phyloP scores from a whole-genome alignment of 2,888 invertebrate genomes.

The Phaonia tiefii region DNA sequence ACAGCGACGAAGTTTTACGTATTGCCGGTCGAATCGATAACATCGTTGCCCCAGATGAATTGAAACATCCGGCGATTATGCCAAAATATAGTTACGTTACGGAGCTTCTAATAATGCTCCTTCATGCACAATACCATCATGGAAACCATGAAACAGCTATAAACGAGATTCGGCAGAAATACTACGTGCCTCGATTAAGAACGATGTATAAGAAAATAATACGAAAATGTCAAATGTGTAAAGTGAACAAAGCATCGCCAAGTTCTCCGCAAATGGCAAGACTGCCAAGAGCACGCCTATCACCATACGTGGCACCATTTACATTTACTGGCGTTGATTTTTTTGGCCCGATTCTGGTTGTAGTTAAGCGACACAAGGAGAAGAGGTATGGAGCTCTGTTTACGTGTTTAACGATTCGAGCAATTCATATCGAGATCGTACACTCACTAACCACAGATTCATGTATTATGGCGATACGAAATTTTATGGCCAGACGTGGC shows the following conservation, averaged over 20 bases:
- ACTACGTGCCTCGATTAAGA: constrained; percentile 26
- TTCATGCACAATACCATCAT: constrained; percentile 41
- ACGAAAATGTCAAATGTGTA: too few species aligned
- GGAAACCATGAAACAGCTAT: constrained; percentile 51
- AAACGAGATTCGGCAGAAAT: constrained; percentile 61
- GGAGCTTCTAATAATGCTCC: constrained; percentile 28
- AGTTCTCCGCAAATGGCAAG: constrained; percentile 30
- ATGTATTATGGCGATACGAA: constrained; percentile 39
- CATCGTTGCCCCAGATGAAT: neutral
- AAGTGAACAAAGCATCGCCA: constrained; percentile 14
- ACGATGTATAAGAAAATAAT: neutral
- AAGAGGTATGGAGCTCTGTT: too few species aligned
- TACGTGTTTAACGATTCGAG: too few species aligned
- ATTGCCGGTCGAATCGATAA: constrained; percentile 54
- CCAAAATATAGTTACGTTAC: constrained; percentile 48
- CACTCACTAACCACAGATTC: too few species aligned
- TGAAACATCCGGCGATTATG: constrained; percentile 48
- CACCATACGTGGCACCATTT: constrained; percentile 27
- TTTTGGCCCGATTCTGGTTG: constrained; percentile 37
- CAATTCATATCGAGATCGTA: constrained; percentile 6
- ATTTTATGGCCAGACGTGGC: too few species aligned
- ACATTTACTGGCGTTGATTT: constrained; percentile 33
- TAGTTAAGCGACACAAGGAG: constrained; percentile 32
- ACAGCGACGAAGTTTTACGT: too few species aligned
- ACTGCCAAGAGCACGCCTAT: constrained; percentile 35